phyloP scores from a whole-genome alignment of 2,888 invertebrate species.

The Cylindroiulus punctatus region DNA sequence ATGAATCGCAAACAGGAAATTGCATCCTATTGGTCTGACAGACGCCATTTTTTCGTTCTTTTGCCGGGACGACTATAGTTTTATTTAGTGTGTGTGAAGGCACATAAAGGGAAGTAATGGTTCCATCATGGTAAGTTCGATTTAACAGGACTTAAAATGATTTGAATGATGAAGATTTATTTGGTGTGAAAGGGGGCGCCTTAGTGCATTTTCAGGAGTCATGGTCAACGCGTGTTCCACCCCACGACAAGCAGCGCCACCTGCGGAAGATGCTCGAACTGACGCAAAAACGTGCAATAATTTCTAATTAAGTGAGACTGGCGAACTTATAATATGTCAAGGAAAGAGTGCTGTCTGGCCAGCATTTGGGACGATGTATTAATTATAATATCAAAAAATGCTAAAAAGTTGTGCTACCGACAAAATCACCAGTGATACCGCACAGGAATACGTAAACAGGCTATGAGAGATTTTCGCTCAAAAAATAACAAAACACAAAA shows the following conservation, averaged over 20 bases:
- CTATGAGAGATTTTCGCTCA: not conserved
- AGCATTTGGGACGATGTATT: not conserved
- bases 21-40: no score
- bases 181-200: no score
- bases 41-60: no score
- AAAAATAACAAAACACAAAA: not conserved
- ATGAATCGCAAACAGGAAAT: no score
- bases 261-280: conserved; percentile 1
- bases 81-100: no score
- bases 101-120: no score
- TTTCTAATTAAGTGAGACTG: not conserved
- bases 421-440: not conserved
- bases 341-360: conserved; percentile 29
- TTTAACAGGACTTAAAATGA: no score
- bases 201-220: no score
- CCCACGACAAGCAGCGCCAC: not conserved
- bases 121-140: no score
- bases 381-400: not conserved
- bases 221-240: not conserved
- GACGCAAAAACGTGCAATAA: not conserved
- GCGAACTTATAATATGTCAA: conserved; percentile 9
- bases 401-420: not conserved
- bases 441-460: not conserved
- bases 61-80: no score
- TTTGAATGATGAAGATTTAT: no score